Evolutionary conservation across 1,140 invertebrate species (phyloP).

Genomic region (Medauroidea extradentata): DNA sequence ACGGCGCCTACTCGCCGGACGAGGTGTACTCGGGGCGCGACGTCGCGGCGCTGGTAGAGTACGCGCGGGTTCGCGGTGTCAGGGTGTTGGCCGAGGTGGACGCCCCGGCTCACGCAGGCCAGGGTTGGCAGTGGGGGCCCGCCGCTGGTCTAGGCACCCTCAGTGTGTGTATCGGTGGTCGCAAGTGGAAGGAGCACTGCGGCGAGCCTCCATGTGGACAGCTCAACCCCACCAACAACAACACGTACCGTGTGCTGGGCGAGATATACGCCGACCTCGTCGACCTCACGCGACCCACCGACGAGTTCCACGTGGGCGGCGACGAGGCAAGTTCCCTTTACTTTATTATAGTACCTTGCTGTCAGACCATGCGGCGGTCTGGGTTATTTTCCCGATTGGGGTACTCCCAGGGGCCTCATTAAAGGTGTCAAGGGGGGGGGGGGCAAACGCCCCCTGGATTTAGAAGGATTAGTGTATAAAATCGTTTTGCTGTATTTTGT

Average conservation of each 20-base stretch:
- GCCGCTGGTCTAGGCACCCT: conserved; percentile 56
- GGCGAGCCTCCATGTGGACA: conserved; percentile 85
- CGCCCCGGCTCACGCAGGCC: conserved; percentile 81
- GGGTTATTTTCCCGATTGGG: no score
- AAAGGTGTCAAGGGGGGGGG: no score
- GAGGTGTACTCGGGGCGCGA: conserved; percentile 60
- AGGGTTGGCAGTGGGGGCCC: conserved; percentile 66
- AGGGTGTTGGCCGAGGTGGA: conserved; percentile 79
- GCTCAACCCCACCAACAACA: conserved; percentile 69
- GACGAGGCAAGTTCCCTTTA: conserved; percentile 64
- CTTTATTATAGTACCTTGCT: no score
- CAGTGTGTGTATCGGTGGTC: conserved; percentile 64
- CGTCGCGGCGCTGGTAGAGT: conserved; percentile 58
- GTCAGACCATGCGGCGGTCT: no score
- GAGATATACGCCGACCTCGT: conserved; percentile 66
- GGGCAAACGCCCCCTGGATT: no score
- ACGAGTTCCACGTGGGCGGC: conserved; percentile 85
- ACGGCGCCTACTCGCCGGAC: conserved; percentile 64
- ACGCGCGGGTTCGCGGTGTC: conserved; percentile 45
- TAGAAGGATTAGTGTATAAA: no score
- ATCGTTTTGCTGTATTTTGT: no score
- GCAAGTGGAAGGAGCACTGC: conserved; percentile 69
- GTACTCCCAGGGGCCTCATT: no score
- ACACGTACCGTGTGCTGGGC: conserved; percentile 66
- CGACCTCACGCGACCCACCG: conserved; percentile 56